Conservation (phyloP, 2,113 vertebrate species). For the Siphamia tubifer region DNA sequence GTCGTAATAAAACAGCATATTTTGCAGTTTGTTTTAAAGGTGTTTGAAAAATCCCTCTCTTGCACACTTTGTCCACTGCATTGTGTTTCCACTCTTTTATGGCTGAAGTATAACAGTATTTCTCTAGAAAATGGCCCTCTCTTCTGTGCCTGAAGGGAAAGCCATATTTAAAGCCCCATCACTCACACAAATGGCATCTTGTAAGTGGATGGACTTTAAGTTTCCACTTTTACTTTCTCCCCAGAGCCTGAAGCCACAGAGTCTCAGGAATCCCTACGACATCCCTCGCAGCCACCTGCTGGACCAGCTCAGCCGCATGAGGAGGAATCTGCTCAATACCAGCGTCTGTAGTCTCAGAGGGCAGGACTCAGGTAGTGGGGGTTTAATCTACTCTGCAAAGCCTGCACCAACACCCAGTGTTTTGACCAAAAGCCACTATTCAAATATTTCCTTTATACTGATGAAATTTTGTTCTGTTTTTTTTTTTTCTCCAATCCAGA, state of each 20-base stretch:
- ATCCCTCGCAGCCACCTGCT: slow-evolving; percentile 93
- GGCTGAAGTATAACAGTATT: neutral
- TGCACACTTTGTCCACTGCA: neutral
- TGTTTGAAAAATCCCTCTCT: neutral
- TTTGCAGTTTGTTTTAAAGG: neutral
- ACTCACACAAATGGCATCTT: neutral
- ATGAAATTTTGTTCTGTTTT: neutral
- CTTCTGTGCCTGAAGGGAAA: neutral
- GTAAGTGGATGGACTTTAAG: neutral
- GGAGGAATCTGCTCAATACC: slow-evolving; percentile 92
- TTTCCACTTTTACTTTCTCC: neutral
- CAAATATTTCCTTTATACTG: neutral
- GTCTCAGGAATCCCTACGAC: slow-evolving; percentile 95
- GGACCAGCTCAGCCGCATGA: slow-evolving; percentile 97
- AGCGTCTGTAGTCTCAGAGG: slow-evolving; percentile 86
- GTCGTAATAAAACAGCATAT: neutral
- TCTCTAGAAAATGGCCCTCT: neutral
- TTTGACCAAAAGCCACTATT: no score
- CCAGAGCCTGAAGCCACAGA: slow-evolving; percentile 93
- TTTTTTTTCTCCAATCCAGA: slow-evolving; percentile 71
- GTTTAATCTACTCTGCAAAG: no score
- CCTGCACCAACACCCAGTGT: no score
- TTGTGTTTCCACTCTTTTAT: neutral
- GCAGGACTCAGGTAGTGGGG: slow-evolving; percentile 93
- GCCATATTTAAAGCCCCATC: neutral